phyloP scores from a whole-genome alignment of 2,113 vertebrate species.

The Heliornis fulica region DNA sequence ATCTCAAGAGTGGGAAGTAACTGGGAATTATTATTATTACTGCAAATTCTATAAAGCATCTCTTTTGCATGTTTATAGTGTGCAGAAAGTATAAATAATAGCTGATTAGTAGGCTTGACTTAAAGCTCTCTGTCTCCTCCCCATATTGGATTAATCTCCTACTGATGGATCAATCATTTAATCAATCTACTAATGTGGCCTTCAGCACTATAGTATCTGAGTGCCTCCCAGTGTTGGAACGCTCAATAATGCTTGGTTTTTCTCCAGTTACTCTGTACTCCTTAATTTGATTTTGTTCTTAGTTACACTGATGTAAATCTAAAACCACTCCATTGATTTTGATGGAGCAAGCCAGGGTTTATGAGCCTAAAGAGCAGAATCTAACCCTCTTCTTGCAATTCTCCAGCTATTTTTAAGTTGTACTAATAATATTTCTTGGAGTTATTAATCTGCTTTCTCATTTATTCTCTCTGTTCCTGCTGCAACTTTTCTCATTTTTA shows the following conservation, averaged over 20 bases:
- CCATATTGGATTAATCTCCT: constrained; percentile 20
- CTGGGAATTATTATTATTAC: neutral
- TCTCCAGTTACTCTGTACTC: constrained; percentile 8
- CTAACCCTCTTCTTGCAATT: neutral
- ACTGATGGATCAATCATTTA: constrained; percentile 58
- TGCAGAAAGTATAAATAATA: neutral
- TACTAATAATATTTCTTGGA: neutral
- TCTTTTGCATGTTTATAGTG: neutral
- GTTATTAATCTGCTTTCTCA: neutral
- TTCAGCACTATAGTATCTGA: constrained; percentile 64
- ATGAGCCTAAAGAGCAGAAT: neutral
- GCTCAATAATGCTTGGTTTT: constrained; percentile 45
- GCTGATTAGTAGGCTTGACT: constrained; percentile 1
- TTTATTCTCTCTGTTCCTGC: neutral
- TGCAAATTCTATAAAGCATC: neutral
- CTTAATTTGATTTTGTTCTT: constrained; percentile 50
- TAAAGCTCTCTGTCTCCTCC: neutral
- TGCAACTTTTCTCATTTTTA: neutral
- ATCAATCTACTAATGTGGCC: constrained; percentile 36
- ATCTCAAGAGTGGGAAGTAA: neutral
- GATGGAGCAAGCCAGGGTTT: neutral
- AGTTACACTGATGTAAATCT: constrained; percentile 23
- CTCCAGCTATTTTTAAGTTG: neutral
- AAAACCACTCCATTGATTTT: constrained; percentile 24
- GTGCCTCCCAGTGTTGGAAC: constrained; percentile 67